A percentile compares a stretch with the other conserved stretches of the same genome.
phyloP scores from a whole-genome alignment of 2,113 vertebrate genomes.

The Rhynchomys soricoides region DNA sequence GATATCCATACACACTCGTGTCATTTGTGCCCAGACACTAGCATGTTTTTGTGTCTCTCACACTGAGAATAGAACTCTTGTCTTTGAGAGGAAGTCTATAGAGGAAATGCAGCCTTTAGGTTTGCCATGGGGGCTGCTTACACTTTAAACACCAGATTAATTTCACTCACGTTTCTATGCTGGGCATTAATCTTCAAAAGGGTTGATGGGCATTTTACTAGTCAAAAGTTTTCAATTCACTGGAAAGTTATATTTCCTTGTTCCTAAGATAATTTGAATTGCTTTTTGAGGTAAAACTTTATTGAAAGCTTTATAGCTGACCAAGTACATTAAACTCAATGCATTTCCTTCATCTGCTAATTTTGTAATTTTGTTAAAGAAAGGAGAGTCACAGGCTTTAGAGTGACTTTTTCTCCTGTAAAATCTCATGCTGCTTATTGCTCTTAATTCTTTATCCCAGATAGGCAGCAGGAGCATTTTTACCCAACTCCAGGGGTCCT shows the following conservation, averaged over 20 bases:
- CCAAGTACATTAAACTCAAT: slow-evolving; percentile 72
- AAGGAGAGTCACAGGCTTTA: slow-evolving; percentile 44
- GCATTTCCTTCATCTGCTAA: slow-evolving; percentile 70
- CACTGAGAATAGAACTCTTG: neutral
- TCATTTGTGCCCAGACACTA: neutral
- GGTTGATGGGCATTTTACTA: slow-evolving; percentile 14
- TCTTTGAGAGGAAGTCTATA: neutral
- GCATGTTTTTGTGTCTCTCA: neutral
- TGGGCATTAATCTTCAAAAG: neutral
- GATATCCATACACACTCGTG: no score
- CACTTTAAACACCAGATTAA: neutral
- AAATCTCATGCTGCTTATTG: slow-evolving; percentile 65
- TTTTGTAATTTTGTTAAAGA: slow-evolving; percentile 80
- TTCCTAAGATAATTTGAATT: slow-evolving; percentile 63
- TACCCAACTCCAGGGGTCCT: neutral
- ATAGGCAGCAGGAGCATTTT: slow-evolving; percentile 10
- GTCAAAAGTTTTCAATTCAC: slow-evolving; percentile 53
- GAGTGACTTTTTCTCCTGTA: slow-evolving; percentile 65
- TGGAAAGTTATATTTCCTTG: slow-evolving; percentile 60
- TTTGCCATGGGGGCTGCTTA: neutral
- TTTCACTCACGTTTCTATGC: neutral
- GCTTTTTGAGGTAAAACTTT: slow-evolving; percentile 66
- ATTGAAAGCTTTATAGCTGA: slow-evolving; percentile 70
- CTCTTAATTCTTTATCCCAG: slow-evolving; percentile 69
- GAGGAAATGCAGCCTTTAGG: neutral